Base-by-base conservation (phyloP, 2,888 invertebrate genomes). In the Argyra leucocephala region DNA sequence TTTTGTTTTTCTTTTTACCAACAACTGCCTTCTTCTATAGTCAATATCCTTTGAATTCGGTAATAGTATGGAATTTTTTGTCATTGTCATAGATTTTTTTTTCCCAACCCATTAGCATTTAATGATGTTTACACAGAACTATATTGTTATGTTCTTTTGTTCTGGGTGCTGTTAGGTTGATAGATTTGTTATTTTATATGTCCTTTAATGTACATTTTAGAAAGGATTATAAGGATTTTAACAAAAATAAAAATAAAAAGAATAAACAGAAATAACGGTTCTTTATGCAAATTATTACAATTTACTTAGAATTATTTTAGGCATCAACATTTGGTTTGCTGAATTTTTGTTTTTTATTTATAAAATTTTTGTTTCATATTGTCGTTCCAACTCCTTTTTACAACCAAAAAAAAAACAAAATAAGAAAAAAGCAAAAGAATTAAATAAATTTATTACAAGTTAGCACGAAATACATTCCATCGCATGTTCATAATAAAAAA, bases 381-480 rank as follows among this genome's bases (percentile, higher is more conserved):
- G 12, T 48, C 37, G 26, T 26, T 31, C 18, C n/a, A n/a, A n/a
- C n/a, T n/a, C n/a, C n/a, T n/a, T n/a, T n/a, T n/a, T n/a, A n/a
- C n/a, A n/a, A n/a, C n/a, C n/a, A n/a, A n/a, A n/a, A n/a, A n/a
- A n/a, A n/a, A n/a, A n/a, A n/a, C n/a, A n/a, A n/a, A n/a, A n/a
- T n/a, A n/a, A n/a, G n/a, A n/a, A n/a, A n/a, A n/a, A n/a, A n/a
- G n/a, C n/a, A n/a, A n/a, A n/a, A n/a, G n/a, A n/a, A n/a, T n/a
- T n/a, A n/a, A n/a, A n/a, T n/a, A n/a, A 48, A 48, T 48, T 48
- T 48, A 48, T 48, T 48, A 48, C 48, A 48, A 48, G 15, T 48
- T 48, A 48, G 12, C 48, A 48, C 48, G 48, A 48, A 18, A 48
- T 48, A 1, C 5, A 48, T 48, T 48, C 18, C 15, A 18, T 48